These are phyloP conservation scores for Luperina nickerlii DNA, from an alignment of 2,888 invertebrate genomes.

Conservation along the genomic window DNA sequence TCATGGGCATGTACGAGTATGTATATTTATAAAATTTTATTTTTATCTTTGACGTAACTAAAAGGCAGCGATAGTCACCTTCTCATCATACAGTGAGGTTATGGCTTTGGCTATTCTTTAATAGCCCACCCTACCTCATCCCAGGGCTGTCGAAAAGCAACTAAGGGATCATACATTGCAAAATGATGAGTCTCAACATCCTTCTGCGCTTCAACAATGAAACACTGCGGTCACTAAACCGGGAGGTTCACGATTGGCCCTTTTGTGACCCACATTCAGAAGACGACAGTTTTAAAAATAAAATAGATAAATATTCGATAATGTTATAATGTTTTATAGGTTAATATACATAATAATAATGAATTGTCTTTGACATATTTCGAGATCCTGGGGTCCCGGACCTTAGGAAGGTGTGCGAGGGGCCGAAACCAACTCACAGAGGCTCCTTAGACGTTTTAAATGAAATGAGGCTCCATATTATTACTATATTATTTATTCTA, in stretches of 20 bases:
- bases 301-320: background rate
- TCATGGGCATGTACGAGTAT: background rate
- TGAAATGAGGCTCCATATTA: background rate
- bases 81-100: background rate
- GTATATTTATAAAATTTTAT: background rate
- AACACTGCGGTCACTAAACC: background rate
- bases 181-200: background rate
- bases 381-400: too few relatives aligned
- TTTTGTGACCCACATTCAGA: conserved; percentile 10
- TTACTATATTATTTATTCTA: background rate
- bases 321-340: background rate
- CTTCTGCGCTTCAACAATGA: background rate
- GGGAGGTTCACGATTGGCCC: background rate
- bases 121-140: background rate
- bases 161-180: background rate
- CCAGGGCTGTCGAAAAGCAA: background rate
- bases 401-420: background rate
- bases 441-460: background rate
- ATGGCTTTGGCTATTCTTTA: too few relatives aligned
- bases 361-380: background rate
- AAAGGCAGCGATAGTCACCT: conserved; percentile 12
- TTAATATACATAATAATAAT: background rate
- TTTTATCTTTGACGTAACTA: background rate
- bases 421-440: background rate
- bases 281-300: background rate